Conservation (phyloP, 1,140 invertebrate species). For the Anoplophora glabripennis region DNA sequence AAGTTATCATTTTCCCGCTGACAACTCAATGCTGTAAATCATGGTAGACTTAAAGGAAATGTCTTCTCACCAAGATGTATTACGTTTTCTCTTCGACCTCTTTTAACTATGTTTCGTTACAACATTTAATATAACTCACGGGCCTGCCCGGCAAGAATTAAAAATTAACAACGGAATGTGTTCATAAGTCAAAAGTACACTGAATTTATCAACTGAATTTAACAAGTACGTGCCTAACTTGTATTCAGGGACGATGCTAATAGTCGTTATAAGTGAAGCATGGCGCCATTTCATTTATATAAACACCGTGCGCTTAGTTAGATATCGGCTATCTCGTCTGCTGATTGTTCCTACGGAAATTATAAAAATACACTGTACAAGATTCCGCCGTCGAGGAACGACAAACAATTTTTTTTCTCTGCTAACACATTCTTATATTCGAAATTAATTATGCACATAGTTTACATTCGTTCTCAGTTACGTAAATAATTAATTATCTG, state of each 20-base stretch:
- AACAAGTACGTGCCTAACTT: conserved; percentile 48
- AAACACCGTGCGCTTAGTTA: conserved; percentile 42
- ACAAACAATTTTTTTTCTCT: too few species aligned
- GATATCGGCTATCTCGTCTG: conserved; percentile 42
- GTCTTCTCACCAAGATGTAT: conserved; percentile 37
- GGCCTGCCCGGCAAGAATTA: neutral
- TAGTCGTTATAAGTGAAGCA: conserved; percentile 47
- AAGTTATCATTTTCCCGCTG: conserved; percentile 37
- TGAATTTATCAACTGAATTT: conserved; percentile 41
- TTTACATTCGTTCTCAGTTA: too few species aligned
- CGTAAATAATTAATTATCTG: too few species aligned
- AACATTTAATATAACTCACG: neutral
- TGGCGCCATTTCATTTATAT: conserved; percentile 50
- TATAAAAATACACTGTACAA: conserved; percentile 17
- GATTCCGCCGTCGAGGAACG: too few species aligned
- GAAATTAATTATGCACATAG: too few species aligned
- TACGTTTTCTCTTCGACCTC: conserved; percentile 33
- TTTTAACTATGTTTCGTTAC: conserved; percentile 17
- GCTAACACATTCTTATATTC: too few species aligned
- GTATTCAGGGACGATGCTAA: conserved; percentile 44
- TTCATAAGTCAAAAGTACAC: conserved; percentile 4
- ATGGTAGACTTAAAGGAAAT: conserved; percentile 39
- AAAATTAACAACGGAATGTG: too few species aligned
- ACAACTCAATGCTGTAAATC: conserved; percentile 38
- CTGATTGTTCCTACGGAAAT: conserved; percentile 39